phyloP scores from a whole-genome alignment of 2,113 vertebrate species.

The Toxotes chatareus region DNA sequence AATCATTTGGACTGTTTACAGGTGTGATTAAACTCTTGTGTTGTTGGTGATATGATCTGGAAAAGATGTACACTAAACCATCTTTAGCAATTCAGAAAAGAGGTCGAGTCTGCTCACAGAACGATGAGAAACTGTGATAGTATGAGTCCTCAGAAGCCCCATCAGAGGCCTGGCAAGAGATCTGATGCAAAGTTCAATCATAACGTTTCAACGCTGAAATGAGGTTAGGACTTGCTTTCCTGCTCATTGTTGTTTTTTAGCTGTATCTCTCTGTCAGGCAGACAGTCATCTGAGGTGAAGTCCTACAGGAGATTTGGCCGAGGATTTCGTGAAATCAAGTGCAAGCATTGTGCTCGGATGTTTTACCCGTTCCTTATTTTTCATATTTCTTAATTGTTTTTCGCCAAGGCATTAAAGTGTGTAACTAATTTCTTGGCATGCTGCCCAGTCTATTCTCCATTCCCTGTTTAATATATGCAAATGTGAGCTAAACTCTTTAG shows the following conservation, averaged over 20 bases:
- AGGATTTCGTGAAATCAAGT: neutral
- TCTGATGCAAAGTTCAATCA: constrained; percentile 22
- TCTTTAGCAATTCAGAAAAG: constrained; percentile 9
- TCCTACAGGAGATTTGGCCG: neutral
- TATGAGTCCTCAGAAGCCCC: constrained; percentile 8
- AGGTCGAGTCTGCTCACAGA: neutral
- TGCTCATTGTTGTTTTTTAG: constrained; percentile 4
- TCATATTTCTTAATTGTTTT: neutral
- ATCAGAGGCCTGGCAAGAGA: constrained; percentile 32
- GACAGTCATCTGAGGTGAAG: constrained; percentile 34
- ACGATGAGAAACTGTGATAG: constrained; percentile 30
- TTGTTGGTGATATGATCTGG: neutral
- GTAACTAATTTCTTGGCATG: no score
- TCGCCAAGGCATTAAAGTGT: no score
- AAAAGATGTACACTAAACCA: neutral
- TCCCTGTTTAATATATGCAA: no score
- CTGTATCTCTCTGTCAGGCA: neutral
- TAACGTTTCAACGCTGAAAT: constrained; percentile 20
- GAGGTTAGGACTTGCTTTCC: constrained; percentile 22
- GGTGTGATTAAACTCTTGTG: neutral
- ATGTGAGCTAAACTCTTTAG: no score
- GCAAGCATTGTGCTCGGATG: neutral
- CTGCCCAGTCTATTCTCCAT: no score
- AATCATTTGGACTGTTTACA: neutral
- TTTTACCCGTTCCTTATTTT: neutral